These are phyloP conservation scores for Bruchidius siliquastri DNA, from an alignment of 2,888 invertebrate genomes.

Conservation along the genomic window DNA sequence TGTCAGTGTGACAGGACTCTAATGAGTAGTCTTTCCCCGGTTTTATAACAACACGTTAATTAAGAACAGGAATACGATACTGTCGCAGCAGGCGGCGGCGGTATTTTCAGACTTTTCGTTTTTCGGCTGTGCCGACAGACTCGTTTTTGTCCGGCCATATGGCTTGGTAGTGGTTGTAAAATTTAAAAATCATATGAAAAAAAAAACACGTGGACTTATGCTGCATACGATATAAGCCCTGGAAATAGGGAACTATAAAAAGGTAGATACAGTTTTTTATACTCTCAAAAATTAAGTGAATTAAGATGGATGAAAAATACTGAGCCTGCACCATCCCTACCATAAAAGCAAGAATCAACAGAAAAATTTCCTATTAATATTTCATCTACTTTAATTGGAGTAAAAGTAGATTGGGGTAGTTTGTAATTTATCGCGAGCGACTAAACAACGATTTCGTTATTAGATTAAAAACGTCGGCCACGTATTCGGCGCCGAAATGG, in stretches of 20 bases:
- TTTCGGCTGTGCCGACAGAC: neutral
- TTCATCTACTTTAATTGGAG: constrained; percentile 40
- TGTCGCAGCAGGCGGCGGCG: constrained; percentile 21
- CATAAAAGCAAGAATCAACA: constrained; percentile 9
- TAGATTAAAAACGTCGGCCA: constrained; percentile 37
- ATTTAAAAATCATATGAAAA: no score
- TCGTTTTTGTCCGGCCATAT: neutral
- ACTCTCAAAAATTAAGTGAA: no score
- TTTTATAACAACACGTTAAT: constrained; percentile 44
- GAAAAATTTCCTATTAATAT: constrained; percentile 40
- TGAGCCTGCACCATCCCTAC: no score
- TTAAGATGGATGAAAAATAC: no score
- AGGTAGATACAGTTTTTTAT: no score
- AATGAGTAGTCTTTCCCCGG: constrained; percentile 45
- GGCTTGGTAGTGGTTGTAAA: no score
- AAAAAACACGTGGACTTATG: no score
- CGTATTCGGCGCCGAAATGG: constrained; percentile 33
- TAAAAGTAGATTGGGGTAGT: constrained; percentile 17
- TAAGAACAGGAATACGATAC: constrained; percentile 45
- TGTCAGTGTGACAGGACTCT: constrained; percentile 46
- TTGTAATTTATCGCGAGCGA: constrained; percentile 32
- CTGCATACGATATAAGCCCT: no score
- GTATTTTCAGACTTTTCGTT: neutral
- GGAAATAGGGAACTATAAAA: no score
- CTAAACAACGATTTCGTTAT: constrained; percentile 41